Conservation (phyloP, 2,797 vertebrate species). For the Todus mexicanus region DNA sequence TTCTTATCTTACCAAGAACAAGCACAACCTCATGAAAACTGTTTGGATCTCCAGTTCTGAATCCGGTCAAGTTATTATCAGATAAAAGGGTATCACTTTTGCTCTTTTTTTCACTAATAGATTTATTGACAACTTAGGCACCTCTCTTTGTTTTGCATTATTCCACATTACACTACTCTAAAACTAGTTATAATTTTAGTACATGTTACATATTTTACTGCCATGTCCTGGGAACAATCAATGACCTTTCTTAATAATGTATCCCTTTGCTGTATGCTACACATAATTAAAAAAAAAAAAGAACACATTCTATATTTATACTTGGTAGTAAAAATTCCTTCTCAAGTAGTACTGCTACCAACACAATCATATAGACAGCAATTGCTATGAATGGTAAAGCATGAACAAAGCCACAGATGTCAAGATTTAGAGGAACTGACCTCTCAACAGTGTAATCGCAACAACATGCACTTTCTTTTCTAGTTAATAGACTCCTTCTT, state of each 20-base stretch:
- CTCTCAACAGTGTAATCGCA: not conserved
- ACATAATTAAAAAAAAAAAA: slow-evolving; percentile 65
- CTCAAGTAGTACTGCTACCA: not conserved
- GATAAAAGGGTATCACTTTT: not conserved
- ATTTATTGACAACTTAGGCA: not conserved
- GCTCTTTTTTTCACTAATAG: not conserved
- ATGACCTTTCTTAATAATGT: slow-evolving; percentile 71
- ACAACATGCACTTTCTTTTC: not conserved
- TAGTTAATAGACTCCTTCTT: not conserved
- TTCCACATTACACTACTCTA: not conserved
- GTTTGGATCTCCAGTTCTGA: not conserved
- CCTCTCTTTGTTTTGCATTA: not conserved
- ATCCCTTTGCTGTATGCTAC: slow-evolving; percentile 61
- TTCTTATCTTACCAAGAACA: not conserved
- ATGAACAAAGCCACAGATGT: not conserved
- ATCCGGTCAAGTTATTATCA: not conserved
- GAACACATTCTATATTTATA: slow-evolving; percentile 61
- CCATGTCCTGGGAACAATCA: slow-evolving; percentile 64
- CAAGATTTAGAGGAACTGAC: not conserved
- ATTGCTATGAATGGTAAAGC: not conserved
- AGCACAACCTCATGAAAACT: not conserved
- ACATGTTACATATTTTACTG: slow-evolving; percentile 59
- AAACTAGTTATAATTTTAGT: slow-evolving; percentile 60
- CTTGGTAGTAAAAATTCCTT: slow-evolving; percentile 51
- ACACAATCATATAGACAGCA: not conserved